Percentiles rank a stretch among this genome's conserved stretches.
phyloP scores from a whole-genome alignment of 2,888 invertebrate species.

The Neocrepidodera transversa region DNA sequence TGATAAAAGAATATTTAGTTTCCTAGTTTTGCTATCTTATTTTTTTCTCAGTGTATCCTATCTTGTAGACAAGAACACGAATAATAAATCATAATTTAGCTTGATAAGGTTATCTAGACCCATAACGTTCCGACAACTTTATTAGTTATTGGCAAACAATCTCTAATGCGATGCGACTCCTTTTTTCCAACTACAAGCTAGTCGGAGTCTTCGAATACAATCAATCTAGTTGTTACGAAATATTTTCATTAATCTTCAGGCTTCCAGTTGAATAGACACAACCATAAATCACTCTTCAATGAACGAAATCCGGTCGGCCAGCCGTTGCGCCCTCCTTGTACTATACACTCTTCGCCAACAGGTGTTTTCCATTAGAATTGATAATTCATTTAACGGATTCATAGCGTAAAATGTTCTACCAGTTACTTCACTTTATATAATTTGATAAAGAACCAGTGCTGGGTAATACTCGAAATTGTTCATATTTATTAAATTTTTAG shows the following conservation, averaged over 20 bases:
- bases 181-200: background rate
- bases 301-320: conserved; percentile 13
- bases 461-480: no score
- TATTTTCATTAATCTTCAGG: conserved; percentile 27
- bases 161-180: background rate
- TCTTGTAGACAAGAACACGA: background rate
- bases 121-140: background rate
- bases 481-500: no score
- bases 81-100: background rate
- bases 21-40: no score
- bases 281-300: conserved; percentile 27
- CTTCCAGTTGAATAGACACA: conserved; percentile 16
- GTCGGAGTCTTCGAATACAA: background rate
- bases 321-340: background rate
- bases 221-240: conserved; percentile 8
- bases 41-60: background rate
- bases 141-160: conserved; percentile 7
- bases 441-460: no score
- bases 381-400: conserved; percentile 36
- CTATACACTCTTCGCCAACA: conserved; percentile 39
- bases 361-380: conserved; percentile 40
- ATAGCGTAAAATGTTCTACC: background rate
- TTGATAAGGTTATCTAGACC: background rate
- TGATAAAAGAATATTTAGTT: no score
- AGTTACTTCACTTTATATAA: no score